Evolutionary conservation across 2,113 vertebrate genomes (phyloP).

Genomic region (Holacanthus passer): DNA sequence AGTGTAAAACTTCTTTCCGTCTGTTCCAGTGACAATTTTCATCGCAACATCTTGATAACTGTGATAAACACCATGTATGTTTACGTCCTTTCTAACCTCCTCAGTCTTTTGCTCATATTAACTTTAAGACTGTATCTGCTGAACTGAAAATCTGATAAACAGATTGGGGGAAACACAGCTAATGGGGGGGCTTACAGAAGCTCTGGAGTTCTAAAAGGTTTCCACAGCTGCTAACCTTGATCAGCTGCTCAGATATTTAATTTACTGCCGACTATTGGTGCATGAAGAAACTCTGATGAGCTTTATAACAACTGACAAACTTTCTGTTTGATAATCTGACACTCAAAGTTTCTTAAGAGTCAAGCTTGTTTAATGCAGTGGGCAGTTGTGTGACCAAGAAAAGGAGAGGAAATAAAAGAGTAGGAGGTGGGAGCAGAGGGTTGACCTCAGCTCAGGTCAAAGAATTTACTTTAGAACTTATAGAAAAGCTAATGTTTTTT

Average conservation of each 20-base stretch:
- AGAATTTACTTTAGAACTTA: too few species aligned
- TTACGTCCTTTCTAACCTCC: neutral
- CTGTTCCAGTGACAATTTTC: neutral
- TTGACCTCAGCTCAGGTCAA: too few species aligned
- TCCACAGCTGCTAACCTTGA: constrained; percentile 7
- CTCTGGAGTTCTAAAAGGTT: neutral
- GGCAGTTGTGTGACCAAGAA: neutral
- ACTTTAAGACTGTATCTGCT: neutral
- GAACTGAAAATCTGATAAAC: neutral
- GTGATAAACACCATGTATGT: neutral
- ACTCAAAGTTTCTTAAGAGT: neutral
- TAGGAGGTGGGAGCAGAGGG: neutral
- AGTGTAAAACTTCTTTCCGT: neutral
- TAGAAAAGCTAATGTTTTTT: neutral
- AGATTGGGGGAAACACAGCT: neutral
- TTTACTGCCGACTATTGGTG: neutral
- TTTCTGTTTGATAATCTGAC: neutral
- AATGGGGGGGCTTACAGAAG: neutral
- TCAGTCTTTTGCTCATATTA: neutral
- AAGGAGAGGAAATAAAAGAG: neutral
- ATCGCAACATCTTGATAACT: neutral
- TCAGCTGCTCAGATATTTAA: neutral
- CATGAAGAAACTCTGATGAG: neutral
- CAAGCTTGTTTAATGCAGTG: neutral
- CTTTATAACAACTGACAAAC: neutral